phyloP scores from a whole-genome alignment of 2,113 vertebrate genomes.

The Epinephelus fuscoguttatus region DNA sequence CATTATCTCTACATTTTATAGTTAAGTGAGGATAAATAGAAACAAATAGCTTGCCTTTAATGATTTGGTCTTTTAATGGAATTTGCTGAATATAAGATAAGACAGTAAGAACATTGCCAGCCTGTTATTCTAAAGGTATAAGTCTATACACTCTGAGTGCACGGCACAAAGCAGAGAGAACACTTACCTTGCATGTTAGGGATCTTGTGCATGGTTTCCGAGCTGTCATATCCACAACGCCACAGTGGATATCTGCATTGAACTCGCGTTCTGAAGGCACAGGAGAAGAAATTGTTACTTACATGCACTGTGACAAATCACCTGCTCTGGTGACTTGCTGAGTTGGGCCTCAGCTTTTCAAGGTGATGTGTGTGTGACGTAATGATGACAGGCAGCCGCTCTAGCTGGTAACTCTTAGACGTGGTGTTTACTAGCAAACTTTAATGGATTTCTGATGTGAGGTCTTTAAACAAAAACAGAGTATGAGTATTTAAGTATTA shows the following conservation, averaged over 20 bases:
- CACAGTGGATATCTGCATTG: constrained; percentile 98
- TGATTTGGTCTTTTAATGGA: not conserved
- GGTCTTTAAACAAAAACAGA: not conserved
- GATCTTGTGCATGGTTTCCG: constrained; percentile 99
- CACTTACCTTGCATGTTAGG: constrained; percentile 97
- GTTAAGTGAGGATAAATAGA: too few species aligned
- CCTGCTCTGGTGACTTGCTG: not conserved
- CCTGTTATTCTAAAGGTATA: not conserved
- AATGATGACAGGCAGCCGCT: not conserved
- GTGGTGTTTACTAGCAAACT: not conserved
- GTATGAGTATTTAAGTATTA: not conserved
- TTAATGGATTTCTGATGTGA: not conserved
- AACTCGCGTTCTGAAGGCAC: constrained; percentile 94
- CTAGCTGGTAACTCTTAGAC: not conserved
- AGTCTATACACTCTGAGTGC: not conserved
- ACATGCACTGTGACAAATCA: constrained; percentile 17
- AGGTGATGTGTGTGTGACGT: not conserved
- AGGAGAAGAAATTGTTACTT: constrained; percentile 33
- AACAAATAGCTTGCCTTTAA: not conserved
- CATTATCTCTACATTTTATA: too few species aligned
- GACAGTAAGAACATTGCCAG: not conserved
- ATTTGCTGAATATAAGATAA: constrained; percentile 1
- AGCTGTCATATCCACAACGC: constrained; percentile 95
- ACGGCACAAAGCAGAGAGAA: not conserved
- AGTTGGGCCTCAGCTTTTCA: not conserved